Evolutionary conservation across 2,888 invertebrate genomes (phyloP).

Genomic region (Scaptomyza reducta): DNA sequence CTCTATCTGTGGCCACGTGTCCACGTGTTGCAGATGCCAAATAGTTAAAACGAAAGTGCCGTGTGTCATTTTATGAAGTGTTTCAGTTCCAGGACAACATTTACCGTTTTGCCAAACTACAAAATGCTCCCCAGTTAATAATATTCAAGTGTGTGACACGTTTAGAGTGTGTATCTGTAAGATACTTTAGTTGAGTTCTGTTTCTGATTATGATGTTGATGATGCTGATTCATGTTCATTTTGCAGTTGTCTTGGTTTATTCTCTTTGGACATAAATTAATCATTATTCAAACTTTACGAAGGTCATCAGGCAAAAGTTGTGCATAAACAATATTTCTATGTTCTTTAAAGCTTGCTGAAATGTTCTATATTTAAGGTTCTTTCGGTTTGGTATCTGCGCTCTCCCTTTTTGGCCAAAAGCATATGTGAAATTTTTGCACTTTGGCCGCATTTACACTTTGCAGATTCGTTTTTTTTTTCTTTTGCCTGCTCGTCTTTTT

Average conservation of each 20-base stretch:
- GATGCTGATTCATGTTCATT: constrained; percentile 24
- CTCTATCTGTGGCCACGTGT: neutral
- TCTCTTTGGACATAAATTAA: constrained; percentile 46
- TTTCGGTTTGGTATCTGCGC: constrained; percentile 2
- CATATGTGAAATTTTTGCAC: constrained; percentile 74
- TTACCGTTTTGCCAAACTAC: constrained; percentile 67
- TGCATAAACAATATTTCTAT: constrained; percentile 33
- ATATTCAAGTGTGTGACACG: constrained; percentile 59
- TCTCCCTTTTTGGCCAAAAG: constrained; percentile 31
- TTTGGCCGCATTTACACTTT: too few relatives aligned
- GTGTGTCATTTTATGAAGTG: constrained; percentile 81
- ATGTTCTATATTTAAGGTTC: constrained; percentile 6
- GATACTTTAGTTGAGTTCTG: constrained; percentile 31
- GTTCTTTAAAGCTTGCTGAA: constrained; percentile 13
- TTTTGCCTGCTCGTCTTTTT: constrained; percentile 2
- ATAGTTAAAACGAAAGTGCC: constrained; percentile 72
- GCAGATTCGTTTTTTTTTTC: constrained; percentile 41
- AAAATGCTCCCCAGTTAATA: constrained; percentile 83
- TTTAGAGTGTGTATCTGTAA: constrained; percentile 35
- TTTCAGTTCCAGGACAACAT: constrained; percentile 53
- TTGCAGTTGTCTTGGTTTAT: neutral
- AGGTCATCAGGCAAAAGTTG: constrained; percentile 54
- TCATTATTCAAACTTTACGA: constrained; percentile 42
- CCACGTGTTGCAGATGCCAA: constrained; percentile 68
- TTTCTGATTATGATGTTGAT: constrained; percentile 8